Evolutionary conservation across 2,113 vertebrate species (phyloP), one percentile per base, ranked within the genome.

Genomic region (Tragelaphus strepsiceros): DNA sequence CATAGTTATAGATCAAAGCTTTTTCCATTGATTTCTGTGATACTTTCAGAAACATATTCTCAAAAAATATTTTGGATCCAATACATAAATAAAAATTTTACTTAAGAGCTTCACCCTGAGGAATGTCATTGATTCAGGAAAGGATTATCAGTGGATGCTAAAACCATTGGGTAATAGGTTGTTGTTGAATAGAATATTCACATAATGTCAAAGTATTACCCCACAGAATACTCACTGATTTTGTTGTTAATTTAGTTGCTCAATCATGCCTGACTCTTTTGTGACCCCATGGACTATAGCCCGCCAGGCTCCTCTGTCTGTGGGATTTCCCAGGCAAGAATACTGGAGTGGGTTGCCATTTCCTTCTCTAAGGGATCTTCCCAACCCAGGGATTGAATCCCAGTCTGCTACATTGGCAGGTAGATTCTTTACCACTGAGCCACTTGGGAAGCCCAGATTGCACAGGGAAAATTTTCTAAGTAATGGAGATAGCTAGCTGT

Each of bases 1-100:
- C 77, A 62, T 11, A 58, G 59, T 91, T 82, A 43, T 35, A 91
- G 43, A 91, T 61, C n/a, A 91, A 85, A 82, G 54, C 7, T 94
- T 96, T 88, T 94, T 39, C 58, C 24, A 80, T 56, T 21, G 21
- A 88, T 93, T 87, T 89, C 54, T 32, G 19, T 95, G 30, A 78
- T 90, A 93, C n/a, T 88, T 80, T 89, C 5, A 97, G 54, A 85
- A 88, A 94, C 61, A 77, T 30, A 61, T 22, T 85, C 78, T 90
- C 32, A 54, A 96, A 89, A 95, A 87, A n/a, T 62, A 83, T 87
- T 93, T 88, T 95, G 61, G 39, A 67, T 30, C 26, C 24, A 87
- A 64, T 15, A 82, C 54, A 53, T 64, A 80, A 93, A 59, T 96
- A 82, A 81, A 80, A 96, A 86, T 91, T 54, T 96, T 87, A 83